Base-by-base conservation (phyloP, 2,797 vertebrate genomes). In the Rhinella marina region DNA sequence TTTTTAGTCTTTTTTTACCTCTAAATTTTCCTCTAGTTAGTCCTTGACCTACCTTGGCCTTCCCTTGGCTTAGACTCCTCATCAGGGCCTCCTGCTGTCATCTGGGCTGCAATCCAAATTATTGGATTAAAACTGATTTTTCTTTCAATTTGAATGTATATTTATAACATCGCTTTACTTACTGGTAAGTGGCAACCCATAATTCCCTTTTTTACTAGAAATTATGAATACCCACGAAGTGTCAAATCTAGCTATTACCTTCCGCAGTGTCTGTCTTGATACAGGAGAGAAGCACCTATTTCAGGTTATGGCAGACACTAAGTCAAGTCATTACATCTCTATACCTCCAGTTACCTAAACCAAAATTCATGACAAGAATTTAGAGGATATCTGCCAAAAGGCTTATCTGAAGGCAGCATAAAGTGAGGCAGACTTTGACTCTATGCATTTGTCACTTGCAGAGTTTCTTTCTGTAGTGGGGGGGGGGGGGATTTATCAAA, bases 261-360 rank as follows among this genome's bases (percentile, higher is more conserved):
- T 80, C 19, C 70, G 25, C 29, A 54, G 76, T 56, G 41, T 64
- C 27, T 16, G 17, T 62, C 66, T 61, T 56, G 78, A n/a, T 54
- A 52, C 17, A 78, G 66, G 29, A 86, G 54, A 66, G 59, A 56
- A 56, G 56, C 54, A 41, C 61, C 62, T 57, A 23, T 68, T 86
- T 27, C 76, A 48, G 56, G 56, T 25, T 50, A 23, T 13, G 50
- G 56, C 25, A 70, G 85, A 52, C 85, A 70, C n/a, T n/a, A n/a
- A n/a, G n/a, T n/a, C 85, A 86, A 80, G 27, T 59, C 7, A 80
- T 85, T 78, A 66, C 13, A 25, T 68, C 50, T 57, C 48, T 57
- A 32, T 68, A 79, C 66, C n/a, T 66, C 25, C 84, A 66, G 14
- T 68, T 41, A 48, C 61, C 41, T 27, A 66, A 79, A 86, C 76